Evolutionary conservation across 1,140 invertebrate species (phyloP).

Genomic region (Laodelphax striatellus): DNA sequence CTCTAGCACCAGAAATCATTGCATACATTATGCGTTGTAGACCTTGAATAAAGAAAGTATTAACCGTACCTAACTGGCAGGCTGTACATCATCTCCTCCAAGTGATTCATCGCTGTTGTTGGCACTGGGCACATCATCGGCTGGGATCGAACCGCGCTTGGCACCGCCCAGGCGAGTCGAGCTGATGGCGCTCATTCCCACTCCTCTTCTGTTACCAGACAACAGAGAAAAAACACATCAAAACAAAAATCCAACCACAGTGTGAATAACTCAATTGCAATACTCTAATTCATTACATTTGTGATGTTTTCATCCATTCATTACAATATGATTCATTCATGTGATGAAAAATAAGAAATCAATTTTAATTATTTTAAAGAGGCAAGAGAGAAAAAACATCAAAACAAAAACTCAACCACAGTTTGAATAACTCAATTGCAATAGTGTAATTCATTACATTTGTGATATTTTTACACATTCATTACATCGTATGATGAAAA

Average conservation of each 20-base stretch:
- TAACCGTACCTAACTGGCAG: background rate
- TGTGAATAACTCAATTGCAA: background rate
- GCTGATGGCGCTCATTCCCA: constrained; percentile 40
- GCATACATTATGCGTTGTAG: too few species aligned
- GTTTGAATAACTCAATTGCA: background rate
- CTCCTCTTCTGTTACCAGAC: constrained; percentile 36
- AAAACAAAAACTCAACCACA: too few species aligned
- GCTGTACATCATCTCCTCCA: constrained; percentile 34
- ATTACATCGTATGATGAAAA: background rate
- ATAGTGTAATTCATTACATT: background rate
- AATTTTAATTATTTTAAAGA: background rate
- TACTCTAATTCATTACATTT: background rate
- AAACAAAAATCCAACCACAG: too few species aligned
- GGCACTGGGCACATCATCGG: constrained; percentile 35
- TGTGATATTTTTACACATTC: background rate
- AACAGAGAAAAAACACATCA: constrained; percentile 9
- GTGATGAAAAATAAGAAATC: background rate
- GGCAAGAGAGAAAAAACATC: constrained; percentile 12
- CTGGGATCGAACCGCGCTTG: constrained; percentile 57
- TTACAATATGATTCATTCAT: background rate
- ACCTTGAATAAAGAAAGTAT: too few species aligned
- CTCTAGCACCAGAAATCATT: too few species aligned
- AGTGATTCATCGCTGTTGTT: constrained; percentile 42
- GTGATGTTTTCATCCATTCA: background rate
- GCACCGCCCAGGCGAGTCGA: constrained; percentile 43